Base-by-base conservation (phyloP, 2,888 invertebrate genomes). In the Cephus pulcher region DNA sequence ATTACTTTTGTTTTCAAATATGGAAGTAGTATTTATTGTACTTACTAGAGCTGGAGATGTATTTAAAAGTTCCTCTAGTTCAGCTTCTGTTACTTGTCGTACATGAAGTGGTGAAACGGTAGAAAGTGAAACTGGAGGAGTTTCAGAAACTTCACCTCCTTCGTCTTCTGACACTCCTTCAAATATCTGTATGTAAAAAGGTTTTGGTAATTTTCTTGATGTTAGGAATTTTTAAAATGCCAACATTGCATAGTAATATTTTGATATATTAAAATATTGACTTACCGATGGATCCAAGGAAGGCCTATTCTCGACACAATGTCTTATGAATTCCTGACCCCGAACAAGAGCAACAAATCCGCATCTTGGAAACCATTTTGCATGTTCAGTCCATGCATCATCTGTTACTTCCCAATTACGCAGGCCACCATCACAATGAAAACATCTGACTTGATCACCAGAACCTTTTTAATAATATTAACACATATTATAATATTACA, bases 351-450 rank as follows among this genome's bases (percentile, higher is more conserved):
- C 92, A 32, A 99, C 95, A 90, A 95, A 98, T 12, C 95, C 95
- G 91, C 98, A 99, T 88, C 94, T 94, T 0, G 97, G 96, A 93
- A 97, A 98, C 98, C 98, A 98, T 86, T 95, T 94, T 15, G 97
- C 98, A 92, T 99, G 99, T 89, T 98, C 98, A 77, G 95, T 94
- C 98, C 98, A 98, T 0, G 98, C 98, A 89, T 96, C 96, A 91
- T 98, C 98, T 32, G 95, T 95, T 69, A 95, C 94, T 90, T 97
- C 96, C 98, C 98, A 99, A 89, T 96, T 96, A 83, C 96, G 94
- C 75, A 99, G 93, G 0, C 98, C 98, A 73, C 98, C 98, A 91
- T 97, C 97, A 92, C 99, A 99, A 92, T 97, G 97, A 92, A 98
- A 98, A 91, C 98, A 99, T 78, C 97, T 95, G 40, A 97, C 97